These are phyloP conservation scores for Medauroidea extradentata DNA, from an alignment of 1,140 invertebrate genomes.

Conservation along the genomic window DNA sequence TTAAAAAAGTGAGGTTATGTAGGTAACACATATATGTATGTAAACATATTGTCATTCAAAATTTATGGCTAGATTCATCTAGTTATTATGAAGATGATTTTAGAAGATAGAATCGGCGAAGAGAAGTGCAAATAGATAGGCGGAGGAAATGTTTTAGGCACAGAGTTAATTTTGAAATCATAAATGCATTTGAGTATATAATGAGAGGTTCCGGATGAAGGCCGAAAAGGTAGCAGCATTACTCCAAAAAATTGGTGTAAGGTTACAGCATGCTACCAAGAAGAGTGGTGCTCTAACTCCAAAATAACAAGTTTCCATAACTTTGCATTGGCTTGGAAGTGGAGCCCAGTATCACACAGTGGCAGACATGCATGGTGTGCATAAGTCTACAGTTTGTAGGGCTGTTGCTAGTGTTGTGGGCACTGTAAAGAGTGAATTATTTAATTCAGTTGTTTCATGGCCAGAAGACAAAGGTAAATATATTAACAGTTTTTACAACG, in stretches of 20 bases:
- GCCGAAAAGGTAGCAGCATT: background rate
- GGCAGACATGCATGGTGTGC: constrained; percentile 23
- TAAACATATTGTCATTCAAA: too few species aligned
- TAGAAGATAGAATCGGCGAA: too few species aligned
- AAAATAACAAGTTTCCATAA: constrained; percentile 14
- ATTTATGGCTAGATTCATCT: too few species aligned
- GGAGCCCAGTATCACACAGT: constrained; percentile 11
- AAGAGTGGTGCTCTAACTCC: constrained; percentile 19
- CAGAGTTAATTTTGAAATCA: too few species aligned
- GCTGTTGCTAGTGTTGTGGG: constrained; percentile 12
- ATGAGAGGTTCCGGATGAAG: constrained; percentile 6
- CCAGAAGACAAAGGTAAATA: constrained; percentile 12
- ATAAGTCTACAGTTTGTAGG: constrained; percentile 24
- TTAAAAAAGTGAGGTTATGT: too few species aligned
- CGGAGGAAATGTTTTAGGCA: too few species aligned
- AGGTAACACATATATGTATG: too few species aligned
- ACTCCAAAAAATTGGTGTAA: constrained; percentile 9
- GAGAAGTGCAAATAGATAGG: too few species aligned
- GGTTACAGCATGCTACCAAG: constrained; percentile 13
- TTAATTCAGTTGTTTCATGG: constrained; percentile 17
- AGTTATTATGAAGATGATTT: too few species aligned
- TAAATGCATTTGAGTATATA: background rate
- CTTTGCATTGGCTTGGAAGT: too few species aligned
- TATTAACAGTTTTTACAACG: constrained; percentile 6
- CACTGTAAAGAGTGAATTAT: constrained; percentile 16